Conservation (phyloP, 2,113 vertebrate species). For the Raja brachyura region DNA sequence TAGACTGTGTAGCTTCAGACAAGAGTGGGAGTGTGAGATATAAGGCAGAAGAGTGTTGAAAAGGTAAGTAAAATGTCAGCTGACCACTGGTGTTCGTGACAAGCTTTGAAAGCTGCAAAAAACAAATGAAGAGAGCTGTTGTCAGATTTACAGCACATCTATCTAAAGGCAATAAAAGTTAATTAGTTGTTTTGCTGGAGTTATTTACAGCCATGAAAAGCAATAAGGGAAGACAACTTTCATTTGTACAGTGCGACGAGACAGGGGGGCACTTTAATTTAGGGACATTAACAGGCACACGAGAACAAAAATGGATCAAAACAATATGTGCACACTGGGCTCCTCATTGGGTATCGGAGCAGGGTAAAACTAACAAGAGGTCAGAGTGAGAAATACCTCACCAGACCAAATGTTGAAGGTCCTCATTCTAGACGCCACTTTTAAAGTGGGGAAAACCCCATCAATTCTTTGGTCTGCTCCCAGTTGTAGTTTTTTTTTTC, state of each 20-base stretch:
- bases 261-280: constrained; percentile 23
- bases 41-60: constrained; percentile 35
- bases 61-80: constrained; percentile 29
- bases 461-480: not conserved
- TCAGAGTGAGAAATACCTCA: not conserved
- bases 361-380: not conserved
- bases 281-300: constrained; percentile 9
- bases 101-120: constrained; percentile 2
- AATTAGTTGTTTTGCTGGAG: constrained; percentile 17
- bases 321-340: not conserved
- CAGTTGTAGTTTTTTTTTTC: too few relatives aligned
- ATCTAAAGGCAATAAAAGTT: constrained; percentile 30
- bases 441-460: not conserved
- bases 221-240: constrained; percentile 1
- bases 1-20: not conserved
- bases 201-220: not conserved
- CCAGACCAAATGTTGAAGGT: not conserved
- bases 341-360: not conserved
- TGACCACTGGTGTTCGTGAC: constrained; percentile 4
- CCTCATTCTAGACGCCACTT: not conserved
- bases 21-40: constrained; percentile 31
- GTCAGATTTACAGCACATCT: constrained; percentile 28
- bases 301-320: not conserved
- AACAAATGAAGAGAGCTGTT: constrained; percentile 34
- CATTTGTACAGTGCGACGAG: not conserved